phyloP scores from a whole-genome alignment of 2,113 vertebrate species.

The Pituophis catenifer region DNA sequence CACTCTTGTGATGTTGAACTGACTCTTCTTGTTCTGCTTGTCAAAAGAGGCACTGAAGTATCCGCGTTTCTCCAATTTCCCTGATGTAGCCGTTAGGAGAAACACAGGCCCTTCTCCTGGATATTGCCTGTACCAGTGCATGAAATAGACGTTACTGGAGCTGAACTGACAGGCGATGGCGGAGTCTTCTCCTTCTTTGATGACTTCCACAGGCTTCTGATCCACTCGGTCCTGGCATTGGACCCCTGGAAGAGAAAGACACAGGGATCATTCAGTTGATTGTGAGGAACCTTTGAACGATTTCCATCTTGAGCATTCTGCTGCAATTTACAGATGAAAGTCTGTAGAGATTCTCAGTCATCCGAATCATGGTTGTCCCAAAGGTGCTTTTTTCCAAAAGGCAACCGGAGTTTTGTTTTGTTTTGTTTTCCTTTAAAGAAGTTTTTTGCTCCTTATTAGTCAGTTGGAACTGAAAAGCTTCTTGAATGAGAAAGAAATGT shows the following conservation, averaged over 20 bases:
- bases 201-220: not conserved
- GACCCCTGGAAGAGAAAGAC: not conserved
- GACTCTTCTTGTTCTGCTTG: not conserved
- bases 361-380: no score
- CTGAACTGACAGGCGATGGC: not conserved
- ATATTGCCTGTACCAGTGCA: not conserved
- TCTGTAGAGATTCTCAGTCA: no score
- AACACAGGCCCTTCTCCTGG: not conserved
- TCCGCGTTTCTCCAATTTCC: accelerated
- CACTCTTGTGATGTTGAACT: not conserved
- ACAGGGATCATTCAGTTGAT: not conserved
- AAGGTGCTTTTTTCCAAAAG: no score
- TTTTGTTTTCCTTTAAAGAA: no score
- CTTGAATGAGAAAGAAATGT: no score
- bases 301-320: not conserved
- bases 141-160: not conserved
- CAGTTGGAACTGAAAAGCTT: no score
- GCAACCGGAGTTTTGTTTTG: no score
- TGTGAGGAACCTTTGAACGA: not conserved
- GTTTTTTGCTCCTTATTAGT: no score
- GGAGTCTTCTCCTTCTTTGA: not conserved
- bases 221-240: not conserved
- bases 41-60: not conserved
- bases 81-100: not conserved
- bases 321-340: not conserved